Conservation (phyloP, 2,797 vertebrate genomes). For the Chaetophractus vellerosus region DNA sequence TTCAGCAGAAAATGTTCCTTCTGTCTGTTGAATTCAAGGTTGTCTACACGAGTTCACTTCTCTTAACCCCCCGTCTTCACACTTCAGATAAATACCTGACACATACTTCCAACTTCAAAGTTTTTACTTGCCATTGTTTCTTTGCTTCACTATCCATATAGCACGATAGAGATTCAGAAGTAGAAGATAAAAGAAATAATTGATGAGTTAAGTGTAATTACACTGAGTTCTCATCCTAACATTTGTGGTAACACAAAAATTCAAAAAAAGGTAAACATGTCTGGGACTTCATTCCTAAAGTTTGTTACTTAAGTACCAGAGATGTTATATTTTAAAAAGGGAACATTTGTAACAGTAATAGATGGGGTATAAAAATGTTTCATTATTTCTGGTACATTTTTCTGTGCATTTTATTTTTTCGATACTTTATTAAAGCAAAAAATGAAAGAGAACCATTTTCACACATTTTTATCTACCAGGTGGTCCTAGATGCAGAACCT, state of each 20-base stretch:
- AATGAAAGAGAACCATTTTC: constrained; percentile 18
- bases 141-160: neutral
- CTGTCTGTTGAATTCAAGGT: neutral
- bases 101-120: constrained; percentile 24
- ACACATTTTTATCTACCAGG: neutral
- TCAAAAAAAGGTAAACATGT: constrained; percentile 20
- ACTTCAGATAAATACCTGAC: neutral
- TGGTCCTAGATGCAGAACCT: constrained; percentile 13
- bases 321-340: constrained; percentile 1
- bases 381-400: constrained; percentile 45
- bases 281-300: constrained; percentile 30
- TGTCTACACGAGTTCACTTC: neutral
- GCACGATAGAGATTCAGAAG: constrained; percentile 44
- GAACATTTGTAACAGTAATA: neutral
- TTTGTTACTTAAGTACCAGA: constrained; percentile 39
- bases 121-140: neutral
- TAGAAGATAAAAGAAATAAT: constrained; percentile 47
- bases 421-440: constrained; percentile 35
- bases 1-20: neutral
- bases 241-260: constrained; percentile 28
- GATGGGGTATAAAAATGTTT: neutral
- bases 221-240: neutral
- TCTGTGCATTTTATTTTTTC: neutral
- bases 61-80: neutral
- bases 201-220: constrained; percentile 25